Evolutionary conservation across 2,113 vertebrate genomes (phyloP).

Genomic region (Probosciger aterrimus): DNA sequence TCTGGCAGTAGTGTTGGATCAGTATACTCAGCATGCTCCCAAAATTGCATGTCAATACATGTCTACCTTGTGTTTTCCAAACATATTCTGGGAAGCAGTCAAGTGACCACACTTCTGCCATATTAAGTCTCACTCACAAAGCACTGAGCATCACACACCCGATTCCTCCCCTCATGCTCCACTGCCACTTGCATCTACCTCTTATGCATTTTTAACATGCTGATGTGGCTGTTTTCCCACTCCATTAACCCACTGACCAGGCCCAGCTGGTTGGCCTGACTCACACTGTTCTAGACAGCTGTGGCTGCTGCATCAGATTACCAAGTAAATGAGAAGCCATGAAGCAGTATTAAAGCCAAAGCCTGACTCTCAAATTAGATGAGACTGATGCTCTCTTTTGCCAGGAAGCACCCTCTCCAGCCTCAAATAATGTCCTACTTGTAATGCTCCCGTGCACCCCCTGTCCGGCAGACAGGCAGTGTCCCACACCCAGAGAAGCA

Average conservation of each 20-base stretch:
- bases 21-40: neutral
- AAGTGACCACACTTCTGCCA: neutral
- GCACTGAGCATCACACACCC: accelerated
- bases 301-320: neutral
- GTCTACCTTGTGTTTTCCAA: neutral
- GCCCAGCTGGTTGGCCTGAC: neutral
- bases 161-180: neutral
- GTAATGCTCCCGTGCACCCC: neutral
- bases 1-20: neutral
- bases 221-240: neutral
- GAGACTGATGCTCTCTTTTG: neutral
- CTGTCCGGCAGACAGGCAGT: neutral
- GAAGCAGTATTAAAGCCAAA: neutral
- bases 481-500: neutral
- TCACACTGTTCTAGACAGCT: neutral
- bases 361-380: neutral
- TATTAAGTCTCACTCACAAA: neutral
- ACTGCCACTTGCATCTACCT: neutral
- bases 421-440: neutral
- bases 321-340: neutral
- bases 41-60: accelerated
- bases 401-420: neutral
- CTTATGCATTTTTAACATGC: accelerated
- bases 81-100: accelerated
- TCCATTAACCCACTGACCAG: neutral